Evolutionary conservation across 2,888 invertebrate genomes (phyloP).

Genomic region (Caenorhabditis sulstoni): DNA sequence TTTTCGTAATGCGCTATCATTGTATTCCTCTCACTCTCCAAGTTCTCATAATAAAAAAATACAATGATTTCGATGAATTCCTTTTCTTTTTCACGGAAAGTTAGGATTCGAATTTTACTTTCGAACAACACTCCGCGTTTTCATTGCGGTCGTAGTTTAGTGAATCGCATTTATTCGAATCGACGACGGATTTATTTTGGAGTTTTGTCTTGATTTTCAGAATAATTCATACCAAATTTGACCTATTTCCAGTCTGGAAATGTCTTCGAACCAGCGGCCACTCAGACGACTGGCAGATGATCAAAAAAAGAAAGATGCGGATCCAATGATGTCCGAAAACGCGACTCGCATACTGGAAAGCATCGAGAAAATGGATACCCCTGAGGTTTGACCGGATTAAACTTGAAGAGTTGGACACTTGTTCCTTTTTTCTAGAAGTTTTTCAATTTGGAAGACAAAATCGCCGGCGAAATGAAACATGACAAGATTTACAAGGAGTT

Average conservation of each 20-base stretch:
- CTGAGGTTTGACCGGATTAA: slow-evolving; percentile 8
- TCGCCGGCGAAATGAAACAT: slow-evolving; percentile 52
- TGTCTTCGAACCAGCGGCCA: slow-evolving; percentile 35
- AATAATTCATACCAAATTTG: no score
- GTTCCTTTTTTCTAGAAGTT: slow-evolving; percentile 63
- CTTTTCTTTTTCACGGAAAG: no score
- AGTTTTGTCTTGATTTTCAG: no score
- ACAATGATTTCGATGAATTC: no score
- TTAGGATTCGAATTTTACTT: neutral
- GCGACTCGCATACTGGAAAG: slow-evolving; percentile 25
- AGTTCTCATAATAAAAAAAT: no score
- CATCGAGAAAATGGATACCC: slow-evolving; percentile 34
- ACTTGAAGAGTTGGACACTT: neutral
- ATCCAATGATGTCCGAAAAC: slow-evolving; percentile 33
- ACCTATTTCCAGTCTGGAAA: neutral
- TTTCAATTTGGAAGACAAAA: slow-evolving; percentile 64
- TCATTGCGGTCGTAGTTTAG: neutral
- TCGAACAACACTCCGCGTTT: no score
- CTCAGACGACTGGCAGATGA: slow-evolving; percentile 20
- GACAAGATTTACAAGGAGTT: slow-evolving; percentile 50
- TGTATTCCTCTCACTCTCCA: no score
- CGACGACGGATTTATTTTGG: neutral
- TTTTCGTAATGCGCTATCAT: no score
- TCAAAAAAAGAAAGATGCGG: slow-evolving; percentile 22
- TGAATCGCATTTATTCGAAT: neutral